phyloP scores from a whole-genome alignment of 2,797 vertebrate species.

The Chiloscyllium punctatum region DNA sequence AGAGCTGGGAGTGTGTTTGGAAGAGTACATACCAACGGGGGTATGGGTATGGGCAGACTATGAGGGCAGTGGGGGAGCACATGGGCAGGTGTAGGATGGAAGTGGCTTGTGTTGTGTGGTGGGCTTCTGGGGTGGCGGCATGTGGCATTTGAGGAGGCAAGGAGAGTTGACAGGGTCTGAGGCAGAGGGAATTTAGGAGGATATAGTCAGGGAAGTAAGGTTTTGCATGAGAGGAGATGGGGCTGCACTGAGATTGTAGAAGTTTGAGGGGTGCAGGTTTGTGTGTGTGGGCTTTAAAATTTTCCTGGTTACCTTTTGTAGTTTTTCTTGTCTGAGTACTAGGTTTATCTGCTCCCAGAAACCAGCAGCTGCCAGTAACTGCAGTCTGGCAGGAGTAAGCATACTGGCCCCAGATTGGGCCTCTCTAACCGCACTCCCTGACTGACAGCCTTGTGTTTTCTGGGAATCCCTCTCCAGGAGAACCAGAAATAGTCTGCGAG shows the following conservation, averaged over 20 bases:
- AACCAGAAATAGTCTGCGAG: neutral
- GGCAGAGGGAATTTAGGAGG: neutral
- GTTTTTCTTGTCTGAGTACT: neutral
- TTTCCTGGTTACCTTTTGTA: neutral
- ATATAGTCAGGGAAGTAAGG: neutral
- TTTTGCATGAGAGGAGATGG: neutral
- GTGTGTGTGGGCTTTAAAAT: neutral
- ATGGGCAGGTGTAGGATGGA: neutral
- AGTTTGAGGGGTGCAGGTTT: too few relatives aligned
- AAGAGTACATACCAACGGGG: too few relatives aligned
- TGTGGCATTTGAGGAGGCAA: too few relatives aligned
- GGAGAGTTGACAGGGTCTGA: neutral
- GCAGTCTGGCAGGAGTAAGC: neutral
- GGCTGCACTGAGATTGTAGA: too few relatives aligned
- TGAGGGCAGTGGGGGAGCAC: neutral
- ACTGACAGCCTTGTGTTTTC: neutral
- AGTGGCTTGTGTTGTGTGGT: neutral
- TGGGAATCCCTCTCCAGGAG: constrained; percentile 12
- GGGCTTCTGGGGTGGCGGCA: neutral
- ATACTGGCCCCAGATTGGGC: neutral
- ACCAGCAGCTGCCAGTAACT: neutral
- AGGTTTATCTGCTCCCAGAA: neutral
- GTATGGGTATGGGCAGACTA: neutral
- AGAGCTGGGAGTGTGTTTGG: neutral
- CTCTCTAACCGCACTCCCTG: neutral